These are phyloP conservation scores for Drosophila tropicalis DNA, from an alignment of 1,140 invertebrate species.

Conservation along the genomic window DNA sequence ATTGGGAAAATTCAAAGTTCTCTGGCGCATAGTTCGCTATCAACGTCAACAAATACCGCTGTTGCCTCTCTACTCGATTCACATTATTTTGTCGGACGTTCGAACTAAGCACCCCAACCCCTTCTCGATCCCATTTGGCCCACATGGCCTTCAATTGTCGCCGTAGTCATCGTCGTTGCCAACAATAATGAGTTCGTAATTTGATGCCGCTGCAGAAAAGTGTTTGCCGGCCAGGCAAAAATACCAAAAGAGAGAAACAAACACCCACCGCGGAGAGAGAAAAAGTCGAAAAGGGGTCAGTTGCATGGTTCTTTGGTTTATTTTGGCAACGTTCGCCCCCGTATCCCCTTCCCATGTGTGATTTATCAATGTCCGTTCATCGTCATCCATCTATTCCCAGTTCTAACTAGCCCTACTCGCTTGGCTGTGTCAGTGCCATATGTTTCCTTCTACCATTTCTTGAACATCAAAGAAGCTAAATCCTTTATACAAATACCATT, in stretches of 20 bases:
- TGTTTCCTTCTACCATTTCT: slow-evolving; percentile 11
- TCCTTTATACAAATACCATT: too few relatives aligned
- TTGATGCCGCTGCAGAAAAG: slow-evolving; percentile 77
- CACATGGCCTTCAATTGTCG: slow-evolving; percentile 46
- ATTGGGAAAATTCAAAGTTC: background rate
- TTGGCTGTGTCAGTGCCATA: slow-evolving; percentile 13
- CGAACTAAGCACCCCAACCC: background rate
- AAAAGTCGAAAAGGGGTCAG: background rate
- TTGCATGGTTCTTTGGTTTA: slow-evolving; percentile 29
- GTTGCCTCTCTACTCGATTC: slow-evolving; percentile 21
- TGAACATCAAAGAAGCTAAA: background rate
- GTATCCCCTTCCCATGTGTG: slow-evolving; percentile 40
- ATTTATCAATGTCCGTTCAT: slow-evolving; percentile 76
- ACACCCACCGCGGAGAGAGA: background rate
- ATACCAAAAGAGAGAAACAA: slow-evolving; percentile 17
- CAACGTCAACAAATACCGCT: slow-evolving; percentile 71
- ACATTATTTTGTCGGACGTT: slow-evolving; percentile 60
- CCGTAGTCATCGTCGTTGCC: slow-evolving; percentile 61
- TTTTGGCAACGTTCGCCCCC: slow-evolving; percentile 46
- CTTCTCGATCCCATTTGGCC: background rate
- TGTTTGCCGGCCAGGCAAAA: slow-evolving; percentile 24
- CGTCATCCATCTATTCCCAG: slow-evolving; percentile 65
- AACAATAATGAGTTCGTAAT: slow-evolving; percentile 81
- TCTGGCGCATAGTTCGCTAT: slow-evolving; percentile 41
- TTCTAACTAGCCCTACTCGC: slow-evolving; percentile 30